Base-by-base conservation (phyloP, 2,113 vertebrate species). In the Octodon degus region DNA sequence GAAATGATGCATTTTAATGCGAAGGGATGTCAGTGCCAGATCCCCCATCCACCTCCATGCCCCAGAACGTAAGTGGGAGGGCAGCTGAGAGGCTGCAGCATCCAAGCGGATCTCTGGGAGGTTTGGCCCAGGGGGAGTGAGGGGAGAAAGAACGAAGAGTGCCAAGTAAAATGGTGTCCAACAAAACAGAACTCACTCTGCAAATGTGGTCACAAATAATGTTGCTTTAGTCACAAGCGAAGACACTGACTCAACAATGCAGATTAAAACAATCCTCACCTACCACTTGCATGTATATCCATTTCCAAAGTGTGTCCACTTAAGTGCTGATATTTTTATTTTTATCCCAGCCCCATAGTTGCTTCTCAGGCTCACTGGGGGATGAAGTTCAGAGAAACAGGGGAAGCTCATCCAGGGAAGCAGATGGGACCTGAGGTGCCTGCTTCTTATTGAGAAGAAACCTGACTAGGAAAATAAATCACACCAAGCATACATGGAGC, bases 1-100 rank as follows among this genome's bases (percentile, higher is more conserved):
- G 79, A 95, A 88, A 96, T 96, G 81, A 94, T 91, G 86, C 93
- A n/a, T 91, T 95, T 94, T 96, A 98, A 96, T 34, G 62, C 94
- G n/a, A 84, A 25, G 97, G 34, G 62, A 37, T 79, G 5, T 90
- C 7, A 0, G 70, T 88, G 34, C 84, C 98, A 97, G 98, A 97
- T 91, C 86, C 97, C 97, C 80, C 77, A 91, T 37, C 84, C 91
- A 62, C 80, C 89, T 97, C 93, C 97, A 89, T 85, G 96, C 30
- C 22, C 82, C 76, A 20, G 77, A 84, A 91, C 19, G 1, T n/a
- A 81, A 96, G 65, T 74, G 88, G 94, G 96, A 84, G 68, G 55
- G 93, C 8, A 3, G 74, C n/a, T 87, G 83, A 60, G 80, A 91
- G 93, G 83, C 92, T 58, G 47, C 40, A 83, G 91, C 58, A 53